Conservation (phyloP, 2,888 invertebrate species). For the Sarcophaga caerulescens region DNA sequence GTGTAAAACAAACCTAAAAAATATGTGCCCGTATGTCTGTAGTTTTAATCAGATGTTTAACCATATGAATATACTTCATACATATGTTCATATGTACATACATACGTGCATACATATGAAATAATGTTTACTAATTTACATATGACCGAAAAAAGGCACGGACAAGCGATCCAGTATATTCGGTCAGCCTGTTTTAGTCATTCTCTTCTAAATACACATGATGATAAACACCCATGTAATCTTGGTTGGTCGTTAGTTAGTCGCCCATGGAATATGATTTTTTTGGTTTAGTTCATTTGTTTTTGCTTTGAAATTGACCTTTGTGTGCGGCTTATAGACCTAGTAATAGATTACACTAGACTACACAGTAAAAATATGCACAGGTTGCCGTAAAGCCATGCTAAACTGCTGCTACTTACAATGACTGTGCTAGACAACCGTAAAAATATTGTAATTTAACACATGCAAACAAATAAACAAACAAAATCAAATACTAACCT, state of each 20-base stretch:
- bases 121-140: conserved; percentile 33
- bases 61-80: not conserved
- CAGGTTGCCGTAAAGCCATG: conserved; percentile 34
- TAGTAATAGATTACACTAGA: conserved; percentile 49
- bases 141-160: not conserved
- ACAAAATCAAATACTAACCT: not conserved
- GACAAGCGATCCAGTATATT: not conserved
- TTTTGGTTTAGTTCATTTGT: conserved; percentile 19
- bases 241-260: not conserved
- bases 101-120: not conserved
- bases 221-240: not conserved
- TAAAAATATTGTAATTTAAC: conserved; percentile 9
- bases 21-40: not conserved
- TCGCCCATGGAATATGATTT: conserved; percentile 15
- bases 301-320: conserved; percentile 45
- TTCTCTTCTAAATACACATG: not conserved
- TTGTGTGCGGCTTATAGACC: conserved; percentile 39
- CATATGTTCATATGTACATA: not conserved
- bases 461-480: not conserved
- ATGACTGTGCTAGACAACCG: not conserved
- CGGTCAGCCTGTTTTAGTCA: too few species aligned
- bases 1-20: not conserved
- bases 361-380: not conserved
- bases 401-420: not conserved
- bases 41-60: not conserved